Evolutionary conservation across 2,888 invertebrate species (phyloP), one percentile per base, ranked within the genome.

Genomic region (Formica aserva): DNA sequence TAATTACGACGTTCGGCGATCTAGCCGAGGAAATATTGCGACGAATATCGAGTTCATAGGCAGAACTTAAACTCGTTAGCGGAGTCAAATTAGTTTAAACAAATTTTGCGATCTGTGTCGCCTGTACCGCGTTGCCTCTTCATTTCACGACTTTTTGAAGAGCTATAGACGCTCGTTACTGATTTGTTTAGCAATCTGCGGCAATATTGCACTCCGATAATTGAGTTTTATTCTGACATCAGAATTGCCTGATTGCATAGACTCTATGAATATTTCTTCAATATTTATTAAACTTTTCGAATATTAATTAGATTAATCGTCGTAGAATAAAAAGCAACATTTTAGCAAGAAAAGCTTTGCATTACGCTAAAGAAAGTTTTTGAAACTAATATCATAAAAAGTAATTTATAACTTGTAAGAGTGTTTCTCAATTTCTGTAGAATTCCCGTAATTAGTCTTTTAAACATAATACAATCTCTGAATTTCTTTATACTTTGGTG

Each of bases 1-100:
- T 88, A 88, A 89, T 89, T 88, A 84, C 83, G 60, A 82, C 67
- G 63, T 71, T 84, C 84, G 69, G 13, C 69, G 41, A 78, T 29
- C 67, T 55, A 78, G n/a, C 3, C 18, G 60, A 60, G 78, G 45
- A 80, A 62, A 80, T 80, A 80, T 60, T 45, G 60, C 41, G 69
- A 78, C 57, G 52, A 48, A 48, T 67, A 29, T 15, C 57, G 41
- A 41, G 57, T 69, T 38, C 15, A 26, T 13, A 45, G 18, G 57
- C 57, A 45, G 18, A 67, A 78, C 69, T 78, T 69, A 60, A 80
- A 80, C 71, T 80, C 52, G 60, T 80, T 62, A 71, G 32, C 60
- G 45, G 77, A 45, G 69, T 78, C 45, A 38, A 48, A 22, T 78
- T 78, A 41, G 32, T 60, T 60, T 69, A 80, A 80, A 35, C 32